phyloP scores from a whole-genome alignment of 2,113 vertebrate genomes.

The Aplodontia rufa region DNA sequence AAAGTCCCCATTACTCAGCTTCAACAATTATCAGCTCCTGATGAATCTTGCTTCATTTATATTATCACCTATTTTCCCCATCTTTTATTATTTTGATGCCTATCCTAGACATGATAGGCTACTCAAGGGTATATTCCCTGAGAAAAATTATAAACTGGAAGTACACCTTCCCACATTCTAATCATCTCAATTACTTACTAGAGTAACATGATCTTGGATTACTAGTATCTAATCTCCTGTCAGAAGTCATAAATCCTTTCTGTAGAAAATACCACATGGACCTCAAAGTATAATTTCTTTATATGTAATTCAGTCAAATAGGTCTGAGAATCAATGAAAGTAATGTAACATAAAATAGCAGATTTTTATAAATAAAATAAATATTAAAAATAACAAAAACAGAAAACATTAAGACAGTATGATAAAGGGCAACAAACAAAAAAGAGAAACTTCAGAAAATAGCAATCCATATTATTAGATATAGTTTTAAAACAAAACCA shows the following conservation, averaged over 20 bases:
- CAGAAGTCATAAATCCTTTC: neutral
- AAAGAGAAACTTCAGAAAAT: neutral
- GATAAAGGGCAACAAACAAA: neutral
- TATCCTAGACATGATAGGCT: neutral
- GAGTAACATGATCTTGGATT: neutral
- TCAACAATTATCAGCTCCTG: neutral
- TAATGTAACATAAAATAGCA: neutral
- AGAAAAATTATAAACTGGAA: neutral
- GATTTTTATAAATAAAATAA: conserved; percentile 12
- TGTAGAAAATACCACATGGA: neutral
- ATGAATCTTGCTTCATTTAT: conserved; percentile 11
- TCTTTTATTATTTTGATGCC: neutral
- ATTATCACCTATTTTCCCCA: neutral
- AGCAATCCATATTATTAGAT: neutral
- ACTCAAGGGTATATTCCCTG: neutral
- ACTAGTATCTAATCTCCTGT: neutral
- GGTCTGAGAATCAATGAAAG: neutral
- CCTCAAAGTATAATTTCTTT: conserved; percentile 5
- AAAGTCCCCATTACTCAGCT: neutral
- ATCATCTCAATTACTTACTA: neutral
- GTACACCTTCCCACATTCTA: neutral
- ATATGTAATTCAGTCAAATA: neutral
- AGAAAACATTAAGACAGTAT: neutral
- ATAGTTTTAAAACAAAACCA: neutral
- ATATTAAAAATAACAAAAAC: neutral